phyloP scores from a whole-genome alignment of 2,113 vertebrate species.

The Ophthalmotilapia sp. region DNA sequence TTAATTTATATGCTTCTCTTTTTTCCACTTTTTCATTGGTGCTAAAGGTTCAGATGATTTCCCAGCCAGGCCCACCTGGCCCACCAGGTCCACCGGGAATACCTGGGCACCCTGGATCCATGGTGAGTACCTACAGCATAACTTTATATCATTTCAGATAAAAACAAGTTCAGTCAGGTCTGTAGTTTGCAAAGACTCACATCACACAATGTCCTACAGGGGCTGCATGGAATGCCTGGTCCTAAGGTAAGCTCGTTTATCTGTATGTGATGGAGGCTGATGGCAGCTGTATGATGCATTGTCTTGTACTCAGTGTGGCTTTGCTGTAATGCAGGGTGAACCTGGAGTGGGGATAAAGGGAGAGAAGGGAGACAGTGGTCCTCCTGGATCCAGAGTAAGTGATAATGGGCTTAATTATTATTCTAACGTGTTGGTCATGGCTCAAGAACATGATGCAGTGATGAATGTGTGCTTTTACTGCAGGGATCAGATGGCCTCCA shows the following conservation, averaged over 20 bases:
- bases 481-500: slow-evolving; percentile 56
- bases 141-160: not conserved
- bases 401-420: not conserved
- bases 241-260: slow-evolving; percentile 75
- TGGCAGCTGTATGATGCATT: not conserved
- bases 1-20: not conserved
- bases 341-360: slow-evolving; percentile 67
- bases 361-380: slow-evolving; percentile 67
- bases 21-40: not conserved
- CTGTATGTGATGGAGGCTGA: not conserved
- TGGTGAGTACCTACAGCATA: slow-evolving; percentile 32
- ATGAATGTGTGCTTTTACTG: not conserved
- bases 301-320: not conserved
- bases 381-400: slow-evolving; percentile 62
- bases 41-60: slow-evolving; percentile 80
- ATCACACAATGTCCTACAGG: slow-evolving; percentile 65
- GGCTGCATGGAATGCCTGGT: slow-evolving; percentile 85
- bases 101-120: slow-evolving; percentile 69
- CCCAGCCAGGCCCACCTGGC: slow-evolving; percentile 84
- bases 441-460: not conserved
- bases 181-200: not conserved
- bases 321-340: slow-evolving; percentile 66
- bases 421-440: not conserved
- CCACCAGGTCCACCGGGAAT: slow-evolving; percentile 72
- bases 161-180: not conserved